Conservation (phyloP, 2,888 invertebrate genomes). For the Cyclophora punctaria region DNA sequence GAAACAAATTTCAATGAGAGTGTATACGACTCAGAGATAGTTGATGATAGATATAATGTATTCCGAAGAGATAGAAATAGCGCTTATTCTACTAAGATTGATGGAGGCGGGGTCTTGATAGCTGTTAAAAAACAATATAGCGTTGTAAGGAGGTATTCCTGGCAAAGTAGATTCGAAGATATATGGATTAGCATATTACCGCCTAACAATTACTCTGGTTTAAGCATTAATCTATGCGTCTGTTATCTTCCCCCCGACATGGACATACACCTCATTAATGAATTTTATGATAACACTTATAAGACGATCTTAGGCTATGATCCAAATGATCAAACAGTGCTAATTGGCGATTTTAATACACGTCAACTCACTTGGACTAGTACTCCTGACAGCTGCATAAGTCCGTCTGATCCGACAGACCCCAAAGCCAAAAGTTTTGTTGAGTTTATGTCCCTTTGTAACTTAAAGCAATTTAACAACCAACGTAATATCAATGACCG, state of each 20-base stretch:
- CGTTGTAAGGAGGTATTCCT: conserved; percentile 7
- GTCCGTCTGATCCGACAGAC: too few relatives aligned
- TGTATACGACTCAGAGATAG: conserved; percentile 4
- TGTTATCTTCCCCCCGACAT: conserved; percentile 13
- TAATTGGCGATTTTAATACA: conserved; percentile 2
- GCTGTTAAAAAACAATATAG: conserved; percentile 8
- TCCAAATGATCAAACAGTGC: background rate
- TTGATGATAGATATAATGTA: conserved; percentile 8
- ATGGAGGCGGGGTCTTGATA: conserved; percentile 12
- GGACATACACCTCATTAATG: background rate
- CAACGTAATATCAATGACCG: too few relatives aligned
- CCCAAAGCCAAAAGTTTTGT: too few relatives aligned
- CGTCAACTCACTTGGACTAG: conserved; percentile 1
- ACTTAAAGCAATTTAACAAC: too few relatives aligned
- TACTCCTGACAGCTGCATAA: background rate
- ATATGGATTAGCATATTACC: conserved; percentile 9
- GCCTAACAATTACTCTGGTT: background rate
- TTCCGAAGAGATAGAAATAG: conserved; percentile 6
- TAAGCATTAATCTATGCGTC: conserved; percentile 5
- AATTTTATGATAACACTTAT: conserved; percentile 2
- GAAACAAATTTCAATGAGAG: conserved; percentile 8
- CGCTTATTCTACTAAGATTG: background rate
- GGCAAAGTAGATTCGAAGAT: conserved; percentile 14
- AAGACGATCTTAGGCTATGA: background rate
- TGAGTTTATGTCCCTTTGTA: too few relatives aligned